Percentiles rank a stretch among this genome's conserved stretches.
Conservation (phyloP, 2,113 vertebrate genomes). For the Craseonycteris thonglongyai region DNA sequence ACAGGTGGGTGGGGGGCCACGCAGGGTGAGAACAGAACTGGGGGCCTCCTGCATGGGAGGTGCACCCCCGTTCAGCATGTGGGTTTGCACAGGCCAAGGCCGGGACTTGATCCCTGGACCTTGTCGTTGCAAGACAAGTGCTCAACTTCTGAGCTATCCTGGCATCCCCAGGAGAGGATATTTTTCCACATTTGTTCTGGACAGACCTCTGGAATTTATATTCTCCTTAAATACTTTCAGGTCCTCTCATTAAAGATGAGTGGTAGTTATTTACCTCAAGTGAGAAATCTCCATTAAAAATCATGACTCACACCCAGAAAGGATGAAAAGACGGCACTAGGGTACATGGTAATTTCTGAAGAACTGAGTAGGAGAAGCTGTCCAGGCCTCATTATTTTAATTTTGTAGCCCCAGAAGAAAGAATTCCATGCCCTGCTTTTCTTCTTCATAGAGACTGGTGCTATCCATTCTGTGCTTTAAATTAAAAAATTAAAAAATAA, state of each 20-base stretch:
- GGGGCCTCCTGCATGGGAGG: too few species aligned
- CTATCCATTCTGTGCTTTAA: not conserved
- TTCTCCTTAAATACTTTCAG: not conserved
- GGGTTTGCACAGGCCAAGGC: too few species aligned
- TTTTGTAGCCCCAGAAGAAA: not conserved
- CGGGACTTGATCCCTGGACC: too few species aligned
- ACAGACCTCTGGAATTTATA: not conserved
- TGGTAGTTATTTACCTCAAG: not conserved
- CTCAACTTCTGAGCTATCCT: too few species aligned
- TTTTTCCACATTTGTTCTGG: not conserved
- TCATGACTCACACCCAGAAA: not conserved
- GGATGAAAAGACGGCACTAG: not conserved
- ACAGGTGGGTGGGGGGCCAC: too few species aligned
- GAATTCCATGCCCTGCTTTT: not conserved
- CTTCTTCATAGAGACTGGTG: not conserved
- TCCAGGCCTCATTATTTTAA: not conserved
- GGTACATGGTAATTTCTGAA: not conserved
- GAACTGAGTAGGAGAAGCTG: not conserved
- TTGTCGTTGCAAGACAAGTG: too few species aligned
- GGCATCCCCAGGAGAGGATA: too few species aligned
- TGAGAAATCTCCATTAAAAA: not conserved
- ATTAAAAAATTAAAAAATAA: too few species aligned
- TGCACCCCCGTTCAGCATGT: too few species aligned
- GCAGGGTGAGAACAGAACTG: too few species aligned
- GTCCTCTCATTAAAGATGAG: not conserved